Evolutionary conservation across 2,888 invertebrate genomes (phyloP).

Genomic region (Amphimallon solstitiale): DNA sequence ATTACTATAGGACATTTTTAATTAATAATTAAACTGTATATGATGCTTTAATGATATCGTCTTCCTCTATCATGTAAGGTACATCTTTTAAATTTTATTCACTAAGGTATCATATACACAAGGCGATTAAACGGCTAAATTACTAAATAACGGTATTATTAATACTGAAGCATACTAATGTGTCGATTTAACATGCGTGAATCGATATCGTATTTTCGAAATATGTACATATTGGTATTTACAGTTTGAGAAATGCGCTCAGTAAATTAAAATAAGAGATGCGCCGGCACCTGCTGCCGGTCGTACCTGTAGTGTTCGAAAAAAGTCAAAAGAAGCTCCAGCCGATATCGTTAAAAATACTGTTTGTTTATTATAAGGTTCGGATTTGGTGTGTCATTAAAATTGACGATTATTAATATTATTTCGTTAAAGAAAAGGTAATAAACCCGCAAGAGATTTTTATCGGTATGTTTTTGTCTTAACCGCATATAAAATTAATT

Average conservation of each 20-base stretch:
- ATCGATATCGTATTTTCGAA: constrained; percentile 1
- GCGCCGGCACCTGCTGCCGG: constrained; percentile 19
- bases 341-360: constrained; percentile 31
- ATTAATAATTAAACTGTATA: no score
- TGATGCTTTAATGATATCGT: no score
- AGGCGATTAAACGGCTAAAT: no score
- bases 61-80: no score
- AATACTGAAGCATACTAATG: not conserved
- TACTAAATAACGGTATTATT: no score
- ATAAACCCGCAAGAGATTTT: constrained; percentile 29
- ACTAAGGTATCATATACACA: no score
- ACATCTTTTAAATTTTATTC: no score
- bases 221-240: not conserved
- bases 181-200: constrained; percentile 3
- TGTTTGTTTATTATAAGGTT: constrained; percentile 30
- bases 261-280: constrained; percentile 20
- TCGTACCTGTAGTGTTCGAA: constrained; percentile 1
- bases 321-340: constrained; percentile 25
- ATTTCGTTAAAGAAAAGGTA: constrained; percentile 27
- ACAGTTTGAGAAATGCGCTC: constrained; percentile 13
- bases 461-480: constrained; percentile 21
- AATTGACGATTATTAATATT: constrained; percentile 35
- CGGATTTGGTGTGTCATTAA: constrained; percentile 36
- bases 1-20: no score
- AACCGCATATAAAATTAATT: constrained; percentile 27